Percentiles rank a stretch among this genome's conserved stretches.
Conservation (phyloP, 2,888 invertebrate species). For the Aleiodes leptofemur region DNA sequence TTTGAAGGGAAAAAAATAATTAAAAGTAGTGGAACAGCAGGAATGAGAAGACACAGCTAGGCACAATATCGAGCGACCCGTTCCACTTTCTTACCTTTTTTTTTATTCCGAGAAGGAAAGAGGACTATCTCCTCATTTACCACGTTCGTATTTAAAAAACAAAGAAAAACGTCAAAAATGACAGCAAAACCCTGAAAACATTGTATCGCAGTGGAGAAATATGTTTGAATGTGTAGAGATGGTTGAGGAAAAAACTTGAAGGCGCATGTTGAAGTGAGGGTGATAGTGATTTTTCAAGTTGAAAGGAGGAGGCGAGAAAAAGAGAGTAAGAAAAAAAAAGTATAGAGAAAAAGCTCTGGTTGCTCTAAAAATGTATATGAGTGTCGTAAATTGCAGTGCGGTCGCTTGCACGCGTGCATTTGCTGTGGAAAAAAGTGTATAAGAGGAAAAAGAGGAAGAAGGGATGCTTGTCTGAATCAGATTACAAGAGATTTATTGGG, state of each 20-base stretch:
- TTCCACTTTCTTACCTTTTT: conserved; percentile 59
- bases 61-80: conserved; percentile 65
- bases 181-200: conserved; percentile 10
- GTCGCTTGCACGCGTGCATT: conserved; percentile 33
- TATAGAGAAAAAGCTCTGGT: conserved; percentile 38
- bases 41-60: conserved; percentile 21
- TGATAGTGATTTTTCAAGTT: no score
- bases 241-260: no score
- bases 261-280: no score
- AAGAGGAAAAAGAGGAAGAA: conserved; percentile 6
- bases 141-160: conserved; percentile 34
- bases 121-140: conserved; percentile 14
- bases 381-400: conserved; percentile 22
- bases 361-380: conserved; percentile 26
- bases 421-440: not conserved
- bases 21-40: not conserved
- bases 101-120: conserved; percentile 44
- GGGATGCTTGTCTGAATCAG: conserved; percentile 22
- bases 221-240: no score
- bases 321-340: conserved; percentile 37
- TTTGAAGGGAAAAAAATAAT: not conserved
- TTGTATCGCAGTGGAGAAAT: conserved; percentile 14
- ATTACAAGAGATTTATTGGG: conserved; percentile 23
- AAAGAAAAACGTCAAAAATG: conserved; percentile 27
- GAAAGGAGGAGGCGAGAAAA: conserved; percentile 40